phyloP scores from a whole-genome alignment of 2,888 invertebrate species.

The Acronicta aceris region DNA sequence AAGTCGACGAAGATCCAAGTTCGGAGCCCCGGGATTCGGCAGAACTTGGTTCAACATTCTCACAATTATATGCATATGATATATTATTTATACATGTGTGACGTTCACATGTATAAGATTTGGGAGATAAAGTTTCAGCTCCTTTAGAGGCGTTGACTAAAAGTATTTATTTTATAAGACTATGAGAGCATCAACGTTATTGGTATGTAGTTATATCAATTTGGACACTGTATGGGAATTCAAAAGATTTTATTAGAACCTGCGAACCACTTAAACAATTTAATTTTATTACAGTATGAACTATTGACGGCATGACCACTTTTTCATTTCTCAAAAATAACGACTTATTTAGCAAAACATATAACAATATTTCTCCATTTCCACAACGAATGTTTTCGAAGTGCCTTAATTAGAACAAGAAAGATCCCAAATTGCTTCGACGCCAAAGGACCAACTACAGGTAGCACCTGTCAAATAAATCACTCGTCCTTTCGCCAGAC shows the following conservation, averaged over 20 bases:
- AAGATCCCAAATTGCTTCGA: constrained; percentile 41
- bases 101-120: constrained; percentile 25
- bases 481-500: constrained; percentile 46
- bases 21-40: constrained; percentile 52
- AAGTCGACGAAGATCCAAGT: constrained; percentile 56
- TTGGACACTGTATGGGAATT: too few relatives aligned
- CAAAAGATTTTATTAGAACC: too few relatives aligned
- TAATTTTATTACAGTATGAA: too few relatives aligned
- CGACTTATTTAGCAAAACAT: constrained; percentile 1
- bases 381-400: constrained; percentile 25
- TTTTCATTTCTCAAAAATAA: neutral
- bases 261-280: too few relatives aligned
- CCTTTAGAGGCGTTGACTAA: neutral
- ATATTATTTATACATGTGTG: constrained; percentile 18
- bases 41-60: constrained; percentile 49
- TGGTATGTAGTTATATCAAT: too few relatives aligned
- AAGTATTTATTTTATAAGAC: neutral
- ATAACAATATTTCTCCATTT: constrained; percentile 5
- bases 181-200: too few relatives aligned
- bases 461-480: constrained; percentile 53
- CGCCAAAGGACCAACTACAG: constrained; percentile 37
- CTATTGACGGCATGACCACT: too few relatives aligned
- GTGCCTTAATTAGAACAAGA: constrained; percentile 49
- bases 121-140: constrained; percentile 29
- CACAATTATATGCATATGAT: constrained; percentile 50